Conservation (phyloP, 2,888 invertebrate species). For the Clanis bilineata region DNA sequence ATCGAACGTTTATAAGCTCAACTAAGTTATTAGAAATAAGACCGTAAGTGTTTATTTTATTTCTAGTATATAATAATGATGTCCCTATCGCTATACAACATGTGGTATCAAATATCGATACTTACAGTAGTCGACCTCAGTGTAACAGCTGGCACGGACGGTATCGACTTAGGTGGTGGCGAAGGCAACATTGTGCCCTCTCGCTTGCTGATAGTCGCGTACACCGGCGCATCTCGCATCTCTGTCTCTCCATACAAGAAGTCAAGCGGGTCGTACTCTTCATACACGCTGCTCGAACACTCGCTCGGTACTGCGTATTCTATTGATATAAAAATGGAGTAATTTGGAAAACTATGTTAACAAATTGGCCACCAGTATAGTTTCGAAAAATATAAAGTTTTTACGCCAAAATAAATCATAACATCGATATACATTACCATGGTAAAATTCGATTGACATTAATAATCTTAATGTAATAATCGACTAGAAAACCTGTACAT, state of each 20-base stretch:
- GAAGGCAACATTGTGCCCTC: conserved; percentile 64
- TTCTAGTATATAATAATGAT: too few relatives aligned
- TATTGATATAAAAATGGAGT: conserved; percentile 26
- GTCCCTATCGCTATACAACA: not conserved
- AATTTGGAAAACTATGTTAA: not conserved
- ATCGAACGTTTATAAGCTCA: too few relatives aligned
- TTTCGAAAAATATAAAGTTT: too few relatives aligned
- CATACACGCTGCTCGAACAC: conserved; percentile 73
- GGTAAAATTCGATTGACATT: too few relatives aligned
- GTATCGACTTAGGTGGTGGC: conserved; percentile 73
- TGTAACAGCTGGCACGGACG: conserved; percentile 60
- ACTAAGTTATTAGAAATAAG: too few relatives aligned
- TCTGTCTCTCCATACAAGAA: conserved; percentile 77
- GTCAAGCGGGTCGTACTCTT: conserved; percentile 77
- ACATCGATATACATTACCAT: too few relatives aligned
- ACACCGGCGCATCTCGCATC: conserved; percentile 70
- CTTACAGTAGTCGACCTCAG: conserved; percentile 70
- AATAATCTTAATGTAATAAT: too few relatives aligned
- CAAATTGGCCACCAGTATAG: not conserved
- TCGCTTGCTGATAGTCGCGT: conserved; percentile 67
- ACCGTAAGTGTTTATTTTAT: too few relatives aligned
- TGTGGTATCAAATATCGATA: conserved; percentile 16
- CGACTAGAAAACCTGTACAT: not conserved
- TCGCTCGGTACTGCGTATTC: conserved; percentile 70
- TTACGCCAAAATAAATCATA: too few relatives aligned